Percentiles rank a stretch among this genome's conserved stretches.
phyloP scores from a whole-genome alignment of 1,140 invertebrate genomes.

The Macrocentrus cingulum region DNA sequence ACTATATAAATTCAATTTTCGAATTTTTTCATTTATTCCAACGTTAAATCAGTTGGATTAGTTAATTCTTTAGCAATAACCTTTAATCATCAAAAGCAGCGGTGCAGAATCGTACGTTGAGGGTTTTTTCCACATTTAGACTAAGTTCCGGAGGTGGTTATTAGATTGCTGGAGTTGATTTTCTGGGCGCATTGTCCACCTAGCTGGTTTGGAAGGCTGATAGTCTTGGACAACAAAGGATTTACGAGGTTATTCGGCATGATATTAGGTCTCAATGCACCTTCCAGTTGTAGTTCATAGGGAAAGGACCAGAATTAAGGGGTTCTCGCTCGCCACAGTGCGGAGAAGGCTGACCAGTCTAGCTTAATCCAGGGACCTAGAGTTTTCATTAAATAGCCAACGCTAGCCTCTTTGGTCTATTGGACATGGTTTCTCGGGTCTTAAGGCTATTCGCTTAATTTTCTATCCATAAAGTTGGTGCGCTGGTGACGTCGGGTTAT shows the following conservation, averaged over 20 bases:
- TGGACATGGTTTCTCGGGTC: neutral
- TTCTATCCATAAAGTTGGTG: neutral
- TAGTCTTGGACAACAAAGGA: conserved; percentile 15
- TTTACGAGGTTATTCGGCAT: conserved; percentile 20
- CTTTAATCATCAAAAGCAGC: too few species aligned
- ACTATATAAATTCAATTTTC: too few species aligned
- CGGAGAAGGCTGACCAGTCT: conserved; percentile 15
- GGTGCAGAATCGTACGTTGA: too few species aligned
- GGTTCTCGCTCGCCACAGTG: neutral
- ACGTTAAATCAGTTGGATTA: too few species aligned
- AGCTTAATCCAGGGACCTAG: conserved; percentile 20
- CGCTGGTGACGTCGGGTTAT: neutral
- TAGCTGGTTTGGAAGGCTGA: too few species aligned
- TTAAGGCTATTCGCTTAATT: conserved; percentile 15
- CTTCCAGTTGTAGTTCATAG: conserved; percentile 20
- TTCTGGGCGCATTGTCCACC: too few species aligned
- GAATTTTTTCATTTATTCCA: too few species aligned
- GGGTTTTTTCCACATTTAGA: too few species aligned
- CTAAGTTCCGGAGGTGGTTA: neutral
- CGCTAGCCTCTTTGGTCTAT: conserved; percentile 5
- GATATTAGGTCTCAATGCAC: conserved; percentile 25
- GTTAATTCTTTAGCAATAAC: too few species aligned
- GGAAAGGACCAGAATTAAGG: conserved; percentile 21
- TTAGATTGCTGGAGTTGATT: conserved; percentile 4
- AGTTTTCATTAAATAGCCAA: conserved; percentile 27